Conservation (phyloP, 2,797 vertebrate species). For the Falco biarmicus region DNA sequence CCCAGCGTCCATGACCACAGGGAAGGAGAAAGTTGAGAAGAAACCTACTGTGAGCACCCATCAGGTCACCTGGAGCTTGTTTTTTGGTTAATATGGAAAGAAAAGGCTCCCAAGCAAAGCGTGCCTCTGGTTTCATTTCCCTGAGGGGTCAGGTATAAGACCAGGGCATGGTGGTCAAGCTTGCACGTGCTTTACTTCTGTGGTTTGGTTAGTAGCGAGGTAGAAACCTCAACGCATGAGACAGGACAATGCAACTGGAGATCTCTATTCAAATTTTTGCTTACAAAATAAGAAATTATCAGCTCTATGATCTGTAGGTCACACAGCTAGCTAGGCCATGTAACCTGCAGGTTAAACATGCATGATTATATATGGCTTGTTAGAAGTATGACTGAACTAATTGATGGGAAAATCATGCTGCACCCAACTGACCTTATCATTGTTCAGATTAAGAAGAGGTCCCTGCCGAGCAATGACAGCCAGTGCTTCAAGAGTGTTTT, state of each 20-base stretch:
- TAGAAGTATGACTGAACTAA: slow-evolving; percentile 5
- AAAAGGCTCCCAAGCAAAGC: not conserved
- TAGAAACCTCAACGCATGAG: not conserved
- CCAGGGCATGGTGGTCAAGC: not conserved
- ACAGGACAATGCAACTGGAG: not conserved
- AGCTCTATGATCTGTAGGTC: not conserved
- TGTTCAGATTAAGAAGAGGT: slow-evolving; percentile 5
- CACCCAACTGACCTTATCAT: not conserved
- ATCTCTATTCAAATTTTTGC: not conserved
- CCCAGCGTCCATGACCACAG: fast-evolving
- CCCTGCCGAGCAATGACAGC: not conserved
- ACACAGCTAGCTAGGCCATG: not conserved
- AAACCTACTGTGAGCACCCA: not conserved
- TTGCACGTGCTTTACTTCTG: not conserved
- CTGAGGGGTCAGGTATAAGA: not conserved
- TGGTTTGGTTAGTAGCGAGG: not conserved
- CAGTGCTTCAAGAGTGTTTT: not conserved
- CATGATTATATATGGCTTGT: not conserved
- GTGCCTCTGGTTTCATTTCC: not conserved
- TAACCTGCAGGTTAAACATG: slow-evolving; percentile 42
- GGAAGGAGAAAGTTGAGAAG: not conserved
- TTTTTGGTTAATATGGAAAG: not conserved
- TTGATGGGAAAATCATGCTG: not conserved
- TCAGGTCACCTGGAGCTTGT: not conserved
- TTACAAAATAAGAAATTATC: not conserved